A percentile compares a stretch with the other conserved stretches of the same genome.
phyloP scores from a whole-genome alignment of 1,140 invertebrate genomes.

The Onthophagus taurus region DNA sequence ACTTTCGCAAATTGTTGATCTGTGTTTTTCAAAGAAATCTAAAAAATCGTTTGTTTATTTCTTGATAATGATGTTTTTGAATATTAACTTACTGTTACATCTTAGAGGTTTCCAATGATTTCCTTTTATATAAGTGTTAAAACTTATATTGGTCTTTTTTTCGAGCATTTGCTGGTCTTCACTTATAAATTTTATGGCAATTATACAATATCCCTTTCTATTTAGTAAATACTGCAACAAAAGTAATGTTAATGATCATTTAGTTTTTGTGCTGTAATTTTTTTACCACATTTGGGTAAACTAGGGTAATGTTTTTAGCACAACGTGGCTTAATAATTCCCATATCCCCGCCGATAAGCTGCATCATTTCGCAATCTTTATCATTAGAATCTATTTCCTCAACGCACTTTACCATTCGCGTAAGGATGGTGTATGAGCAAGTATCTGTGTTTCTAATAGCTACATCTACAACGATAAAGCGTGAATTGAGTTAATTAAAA shows the following conservation, averaged over 20 bases:
- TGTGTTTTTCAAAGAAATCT: constrained; percentile 15
- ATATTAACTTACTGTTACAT: neutral
- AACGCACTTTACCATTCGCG: constrained; percentile 18
- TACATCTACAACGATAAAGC: constrained; percentile 16
- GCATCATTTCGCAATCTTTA: constrained; percentile 17
- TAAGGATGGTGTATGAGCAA: constrained; percentile 17
- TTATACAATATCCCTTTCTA: constrained; percentile 19
- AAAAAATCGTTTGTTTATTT: neutral
- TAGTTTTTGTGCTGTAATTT: no score
- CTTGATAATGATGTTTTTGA: neutral
- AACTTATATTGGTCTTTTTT: constrained; percentile 17
- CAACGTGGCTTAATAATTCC: constrained; percentile 15
- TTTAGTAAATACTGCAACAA: constrained; percentile 23
- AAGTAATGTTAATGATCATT: neutral
- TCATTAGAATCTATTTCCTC: constrained; percentile 14
- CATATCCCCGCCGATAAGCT: constrained; percentile 21
- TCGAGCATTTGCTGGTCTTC: constrained; percentile 2
- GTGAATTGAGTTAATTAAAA: neutral
- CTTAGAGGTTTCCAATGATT: neutral
- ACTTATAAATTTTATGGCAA: constrained; percentile 19
- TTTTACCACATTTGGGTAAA: constrained; percentile 26
- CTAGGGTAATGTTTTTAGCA: constrained; percentile 19
- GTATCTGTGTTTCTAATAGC: constrained; percentile 16
- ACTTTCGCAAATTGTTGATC: constrained; percentile 34
- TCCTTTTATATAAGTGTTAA: constrained; percentile 15